These are phyloP conservation scores for Psephotus haematonotus DNA, from an alignment of 2,113 vertebrate genomes.

Conservation along the genomic window DNA sequence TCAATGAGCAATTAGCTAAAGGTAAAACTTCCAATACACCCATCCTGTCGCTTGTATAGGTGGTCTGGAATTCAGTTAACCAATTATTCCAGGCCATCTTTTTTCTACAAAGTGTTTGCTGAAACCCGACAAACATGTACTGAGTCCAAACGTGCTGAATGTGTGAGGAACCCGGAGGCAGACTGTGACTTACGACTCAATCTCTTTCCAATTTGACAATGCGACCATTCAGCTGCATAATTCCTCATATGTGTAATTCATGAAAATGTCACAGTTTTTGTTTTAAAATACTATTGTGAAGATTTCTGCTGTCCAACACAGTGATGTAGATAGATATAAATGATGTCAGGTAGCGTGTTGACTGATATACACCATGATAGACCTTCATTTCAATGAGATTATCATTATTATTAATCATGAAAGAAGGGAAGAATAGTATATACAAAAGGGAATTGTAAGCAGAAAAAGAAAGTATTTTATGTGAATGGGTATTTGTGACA, in stretches of 20 bases:
- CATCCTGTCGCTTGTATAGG: not conserved
- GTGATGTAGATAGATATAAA: fast-evolving
- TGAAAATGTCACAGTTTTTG: not conserved
- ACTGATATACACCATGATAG: not conserved
- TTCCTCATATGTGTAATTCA: not conserved
- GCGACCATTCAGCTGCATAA: not conserved
- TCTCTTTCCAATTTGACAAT: not conserved
- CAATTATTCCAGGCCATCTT: not conserved
- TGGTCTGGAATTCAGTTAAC: not conserved
- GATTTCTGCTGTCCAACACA: not conserved
- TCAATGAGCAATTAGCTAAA: not conserved
- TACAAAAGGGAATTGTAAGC: not conserved
- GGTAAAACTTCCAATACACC: not conserved
- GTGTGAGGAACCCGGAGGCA: not conserved
- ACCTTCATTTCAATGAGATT: not conserved
- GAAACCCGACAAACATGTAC: not conserved
- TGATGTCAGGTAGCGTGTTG: not conserved
- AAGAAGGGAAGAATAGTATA: not conserved
- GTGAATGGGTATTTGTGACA: not conserved
- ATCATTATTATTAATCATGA: not conserved
- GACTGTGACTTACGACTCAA: not conserved
- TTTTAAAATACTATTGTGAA: not conserved
- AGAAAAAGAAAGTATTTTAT: not conserved
- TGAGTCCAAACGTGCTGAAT: not conserved
- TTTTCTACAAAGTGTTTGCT: not conserved